Base-by-base conservation (phyloP, 1,140 invertebrate genomes). In the Coelopa frigida region DNA sequence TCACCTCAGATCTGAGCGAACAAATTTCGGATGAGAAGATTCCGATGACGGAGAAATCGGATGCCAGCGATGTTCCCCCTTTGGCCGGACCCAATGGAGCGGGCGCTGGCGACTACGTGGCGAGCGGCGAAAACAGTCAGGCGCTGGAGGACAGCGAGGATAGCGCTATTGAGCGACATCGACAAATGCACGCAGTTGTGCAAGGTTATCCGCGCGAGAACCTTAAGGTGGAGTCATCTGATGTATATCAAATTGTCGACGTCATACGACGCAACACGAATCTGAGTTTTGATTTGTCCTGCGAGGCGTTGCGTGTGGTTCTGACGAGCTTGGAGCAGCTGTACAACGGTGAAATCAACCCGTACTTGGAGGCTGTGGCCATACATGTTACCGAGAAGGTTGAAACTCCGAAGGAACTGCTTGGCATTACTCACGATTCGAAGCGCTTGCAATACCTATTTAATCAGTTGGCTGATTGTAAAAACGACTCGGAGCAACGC, bases 401-500 rank as follows among this genome's bases (percentile, higher is more conserved):
- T 24, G 48, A 63, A 40, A 67, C 63, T 17, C 67, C 64, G 44
- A 65, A 68, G 44, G 64, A 64, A 37, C 54, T 70, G 3, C 50
- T 70, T 5, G 67, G 63, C 32, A 61, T 64, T 22, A 87, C 85
- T 1, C 81, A 85, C 12, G 90, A 94, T 72, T 83, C 85, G 7
- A 78, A 82, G 48, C 75, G 85, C 22, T 74, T 95, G 58, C 81
- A 83, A 68, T 79, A 83, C 35, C 82, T 92, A 42, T 84, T 94
- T 49, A 78, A 77, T 24, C 82, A 90, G 54, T 70, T 96, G 41
- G 86, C 84, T 10, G 84, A 82, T 36, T 90, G 88, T 52, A 92
- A 92, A 53, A 89, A 94, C 68, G 91, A 95, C 61, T 88, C 89
- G 1, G 90, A 96, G 61, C 91, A 96, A 57, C 75, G 92, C 53